Conservation (phyloP, 2,113 vertebrate species). For the Merops nubicus region DNA sequence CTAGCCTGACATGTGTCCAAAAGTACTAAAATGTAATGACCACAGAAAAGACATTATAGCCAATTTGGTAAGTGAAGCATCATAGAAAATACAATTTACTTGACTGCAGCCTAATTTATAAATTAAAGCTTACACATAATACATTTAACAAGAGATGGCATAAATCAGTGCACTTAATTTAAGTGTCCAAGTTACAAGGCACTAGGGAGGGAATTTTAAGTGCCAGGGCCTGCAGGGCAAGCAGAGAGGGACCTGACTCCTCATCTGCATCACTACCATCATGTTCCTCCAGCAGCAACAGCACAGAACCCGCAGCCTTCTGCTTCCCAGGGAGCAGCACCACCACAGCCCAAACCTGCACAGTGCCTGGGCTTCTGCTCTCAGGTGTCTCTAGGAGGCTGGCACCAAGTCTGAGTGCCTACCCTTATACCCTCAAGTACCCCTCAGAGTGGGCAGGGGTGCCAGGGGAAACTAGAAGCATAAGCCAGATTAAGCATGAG, state of each 20-base stretch:
- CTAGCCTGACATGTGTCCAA: not conserved
- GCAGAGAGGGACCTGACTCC: not conserved
- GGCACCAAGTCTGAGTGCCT: not conserved
- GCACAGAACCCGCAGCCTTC: rapidly evolving
- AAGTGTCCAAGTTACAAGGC: not conserved
- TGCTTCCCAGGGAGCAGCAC: not conserved
- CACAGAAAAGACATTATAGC: not conserved
- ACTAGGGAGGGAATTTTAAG: not conserved
- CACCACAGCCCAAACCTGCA: rapidly evolving
- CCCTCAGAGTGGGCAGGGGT: not conserved
- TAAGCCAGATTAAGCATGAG: not conserved
- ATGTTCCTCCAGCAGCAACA: not conserved
- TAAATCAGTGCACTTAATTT: not conserved
- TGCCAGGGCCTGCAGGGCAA: rapidly evolving
- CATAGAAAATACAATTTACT: not conserved
- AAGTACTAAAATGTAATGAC: not conserved
- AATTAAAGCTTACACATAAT: not conserved
- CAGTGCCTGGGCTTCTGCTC: rapidly evolving
- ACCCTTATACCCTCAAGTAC: not conserved
- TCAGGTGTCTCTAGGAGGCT: not conserved
- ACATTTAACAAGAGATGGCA: not conserved
- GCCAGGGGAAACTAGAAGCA: not conserved
- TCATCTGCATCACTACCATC: not conserved
- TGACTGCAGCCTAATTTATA: not conserved
- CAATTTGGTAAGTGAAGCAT: not conserved